Conservation (phyloP, 2,113 vertebrate genomes). For the Petaurus breviceps region DNA sequence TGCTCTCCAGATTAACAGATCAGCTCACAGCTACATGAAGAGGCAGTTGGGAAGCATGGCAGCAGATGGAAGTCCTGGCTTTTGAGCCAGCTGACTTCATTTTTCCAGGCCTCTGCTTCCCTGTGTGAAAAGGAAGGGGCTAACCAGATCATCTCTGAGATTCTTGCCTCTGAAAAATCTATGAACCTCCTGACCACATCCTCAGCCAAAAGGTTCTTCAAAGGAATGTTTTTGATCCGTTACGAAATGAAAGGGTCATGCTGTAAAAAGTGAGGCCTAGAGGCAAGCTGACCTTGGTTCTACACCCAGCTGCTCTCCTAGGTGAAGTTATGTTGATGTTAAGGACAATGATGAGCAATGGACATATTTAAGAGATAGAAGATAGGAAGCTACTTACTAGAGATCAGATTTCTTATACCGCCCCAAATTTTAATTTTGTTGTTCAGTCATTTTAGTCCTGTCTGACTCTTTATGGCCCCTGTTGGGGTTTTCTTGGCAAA, state of each 20-base stretch:
- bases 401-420: background rate
- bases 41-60: background rate
- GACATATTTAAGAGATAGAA: background rate
- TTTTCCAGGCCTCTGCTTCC: background rate
- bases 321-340: background rate
- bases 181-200: background rate
- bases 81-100: background rate
- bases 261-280: background rate
- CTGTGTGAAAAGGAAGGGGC: background rate
- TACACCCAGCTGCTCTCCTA: background rate
- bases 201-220: background rate
- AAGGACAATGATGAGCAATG: background rate
- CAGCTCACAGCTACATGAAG: background rate
- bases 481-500: background rate
- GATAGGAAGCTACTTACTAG: background rate
- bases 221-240: background rate
- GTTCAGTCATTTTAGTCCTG: background rate
- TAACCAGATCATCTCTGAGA: background rate
- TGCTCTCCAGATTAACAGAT: background rate
- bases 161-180: background rate
- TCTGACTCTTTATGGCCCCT: background rate
- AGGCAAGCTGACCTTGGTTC: background rate
- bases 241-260: background rate
- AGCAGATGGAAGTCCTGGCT: background rate
- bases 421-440: background rate